A percentile compares a stretch with the other conserved stretches of the same genome.
Conservation (phyloP, 2,888 invertebrate species). For the Trachelus troglodyta region DNA sequence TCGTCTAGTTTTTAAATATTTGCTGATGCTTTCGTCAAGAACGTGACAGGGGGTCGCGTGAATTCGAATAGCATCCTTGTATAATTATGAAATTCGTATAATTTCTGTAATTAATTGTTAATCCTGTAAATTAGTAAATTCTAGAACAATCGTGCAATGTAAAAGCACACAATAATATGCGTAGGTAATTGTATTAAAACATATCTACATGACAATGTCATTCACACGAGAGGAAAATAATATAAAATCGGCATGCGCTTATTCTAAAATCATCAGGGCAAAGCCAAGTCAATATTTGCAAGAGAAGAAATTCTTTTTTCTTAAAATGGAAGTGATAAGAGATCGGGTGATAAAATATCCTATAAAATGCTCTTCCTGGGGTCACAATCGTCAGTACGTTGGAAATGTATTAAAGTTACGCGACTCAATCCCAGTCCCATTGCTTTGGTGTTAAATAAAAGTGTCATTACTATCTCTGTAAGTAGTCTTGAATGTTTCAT, state of each 20-base stretch:
- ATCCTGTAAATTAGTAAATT: not conserved
- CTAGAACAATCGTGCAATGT: not conserved
- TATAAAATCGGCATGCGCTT: too few species aligned
- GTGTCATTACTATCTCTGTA: not conserved
- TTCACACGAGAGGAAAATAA: too few species aligned
- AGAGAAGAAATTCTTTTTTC: not conserved
- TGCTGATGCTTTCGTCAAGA: not conserved
- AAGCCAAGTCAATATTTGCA: not conserved
- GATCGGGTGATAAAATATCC: not conserved
- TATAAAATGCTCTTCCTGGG: not conserved
- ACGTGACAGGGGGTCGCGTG: not conserved
- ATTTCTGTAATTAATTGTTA: not conserved
- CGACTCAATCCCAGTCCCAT: not conserved
- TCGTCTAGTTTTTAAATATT: not conserved
- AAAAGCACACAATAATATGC: not conserved
- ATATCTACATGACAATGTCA: not conserved
- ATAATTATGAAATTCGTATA: not conserved
- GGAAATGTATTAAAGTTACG: not conserved
- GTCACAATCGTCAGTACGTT: not conserved
- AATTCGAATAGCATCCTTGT: not conserved
- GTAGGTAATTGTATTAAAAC: not conserved
- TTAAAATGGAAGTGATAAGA: not conserved
- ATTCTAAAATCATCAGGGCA: not conserved
- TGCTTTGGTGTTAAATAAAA: not conserved
- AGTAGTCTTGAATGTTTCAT: not conserved